Evolutionary conservation across 2,888 invertebrate species (phyloP).

Genomic region (Drosophila tripunctata): DNA sequence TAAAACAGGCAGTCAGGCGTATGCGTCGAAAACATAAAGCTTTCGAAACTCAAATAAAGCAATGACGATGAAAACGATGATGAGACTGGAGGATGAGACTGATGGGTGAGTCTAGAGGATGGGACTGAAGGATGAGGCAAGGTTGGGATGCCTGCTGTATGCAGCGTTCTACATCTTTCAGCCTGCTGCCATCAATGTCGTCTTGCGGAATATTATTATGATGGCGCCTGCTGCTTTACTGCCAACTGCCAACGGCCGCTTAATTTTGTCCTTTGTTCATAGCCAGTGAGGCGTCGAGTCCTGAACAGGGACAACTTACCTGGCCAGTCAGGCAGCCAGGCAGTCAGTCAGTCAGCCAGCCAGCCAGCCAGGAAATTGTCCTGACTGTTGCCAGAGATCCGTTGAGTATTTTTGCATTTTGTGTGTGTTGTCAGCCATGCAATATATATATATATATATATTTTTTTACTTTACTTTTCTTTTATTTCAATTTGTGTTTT

Average conservation of each 20-base stretch:
- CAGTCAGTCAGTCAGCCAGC: background rate
- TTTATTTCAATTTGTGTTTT: constrained; percentile 28
- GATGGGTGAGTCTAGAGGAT: constrained; percentile 16
- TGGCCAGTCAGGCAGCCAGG: constrained; percentile 57
- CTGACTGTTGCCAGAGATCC: constrained; percentile 34
- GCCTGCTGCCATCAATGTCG: constrained; percentile 53
- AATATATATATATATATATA: too few species aligned
- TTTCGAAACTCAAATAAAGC: constrained; percentile 64
- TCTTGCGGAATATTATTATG: constrained; percentile 74
- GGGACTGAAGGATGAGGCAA: background rate
- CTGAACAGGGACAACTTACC: constrained; percentile 8
- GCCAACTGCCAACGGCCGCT: constrained; percentile 70
- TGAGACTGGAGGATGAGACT: constrained; percentile 3
- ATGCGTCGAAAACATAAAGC: constrained; percentile 62
- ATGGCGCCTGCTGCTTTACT: constrained; percentile 72
- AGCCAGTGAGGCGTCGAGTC: constrained; percentile 53
- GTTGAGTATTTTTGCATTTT: constrained; percentile 53
- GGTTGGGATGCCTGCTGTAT: constrained; percentile 16
- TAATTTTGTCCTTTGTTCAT: constrained; percentile 75
- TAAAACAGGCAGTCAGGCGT: constrained; percentile 62
- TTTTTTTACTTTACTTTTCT: too few species aligned
- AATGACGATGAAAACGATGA: constrained; percentile 30
- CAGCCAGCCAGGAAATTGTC: constrained; percentile 12
- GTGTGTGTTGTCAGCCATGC: constrained; percentile 52
- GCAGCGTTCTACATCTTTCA: constrained; percentile 25